Evolutionary conservation across 2,113 vertebrate species (phyloP), one percentile per base, ranked within the genome.

Genomic region (Kryptolebias marmoratus): DNA sequence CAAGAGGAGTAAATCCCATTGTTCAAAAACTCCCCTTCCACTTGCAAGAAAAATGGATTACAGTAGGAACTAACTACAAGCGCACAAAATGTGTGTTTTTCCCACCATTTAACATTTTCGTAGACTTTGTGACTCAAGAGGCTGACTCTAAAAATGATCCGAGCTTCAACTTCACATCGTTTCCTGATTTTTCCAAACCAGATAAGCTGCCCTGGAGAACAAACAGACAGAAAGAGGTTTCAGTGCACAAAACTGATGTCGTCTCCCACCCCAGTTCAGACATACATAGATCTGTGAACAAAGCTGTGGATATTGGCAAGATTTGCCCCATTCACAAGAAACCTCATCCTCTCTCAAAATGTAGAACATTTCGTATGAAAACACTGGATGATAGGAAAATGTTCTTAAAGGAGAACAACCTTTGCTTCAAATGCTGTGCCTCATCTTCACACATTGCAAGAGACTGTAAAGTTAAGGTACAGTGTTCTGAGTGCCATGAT

Each of bases 381-480:
- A 2, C 65, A 2, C 5, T 68, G 1, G 45, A 67, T 2, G 52
- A 76, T 3, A 13, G 64, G 1, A 54, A 16, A 5, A n/a, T 4
- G 3, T 68, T 68, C 8, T 6, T 59, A 5, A 69, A 44, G 42
- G 49, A 71, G 27, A 62, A 62, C 1, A 44, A 11, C 2, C 1
- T 72, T 16, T 64, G 36, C 8, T 72, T 53, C 13, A 75, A 27
- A 52, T 88, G 84, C n/a, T 82, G 68, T 60, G 22, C 64, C 1
- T 74, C 78, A 0, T 66, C 68, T 22, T 1, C 64, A 10, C 73
- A 85, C 27, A 12, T 78, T 0, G 58, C 54, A 11, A 58, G 58
- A 5, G 2, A 73, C 12, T 73, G 42, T n/a, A 55, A 48, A 30
- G 30, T 16, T 0, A 72, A 70, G 10, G 31, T 52, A 11, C n/a